These are phyloP conservation scores for Phalanger gymnotis DNA, from an alignment of 2,797 vertebrate genomes.

Conservation along the genomic window DNA sequence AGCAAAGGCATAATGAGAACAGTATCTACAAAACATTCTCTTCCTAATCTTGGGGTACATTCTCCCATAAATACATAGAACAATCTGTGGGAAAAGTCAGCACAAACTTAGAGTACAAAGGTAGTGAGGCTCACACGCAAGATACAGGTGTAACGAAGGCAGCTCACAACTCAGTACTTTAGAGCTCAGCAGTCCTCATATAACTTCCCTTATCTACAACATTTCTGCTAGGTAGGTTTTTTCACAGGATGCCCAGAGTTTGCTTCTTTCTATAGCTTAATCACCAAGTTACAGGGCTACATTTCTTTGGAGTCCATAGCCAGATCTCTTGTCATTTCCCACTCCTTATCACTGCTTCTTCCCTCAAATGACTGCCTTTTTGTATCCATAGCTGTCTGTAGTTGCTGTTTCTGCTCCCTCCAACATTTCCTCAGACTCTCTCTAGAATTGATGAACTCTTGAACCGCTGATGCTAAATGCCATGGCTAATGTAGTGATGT, in stretches of 20 bases:
- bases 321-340: background rate
- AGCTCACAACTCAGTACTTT: background rate
- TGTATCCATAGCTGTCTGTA: background rate
- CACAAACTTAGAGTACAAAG: background rate
- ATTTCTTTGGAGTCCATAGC: background rate
- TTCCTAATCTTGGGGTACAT: background rate
- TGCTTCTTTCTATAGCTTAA: background rate
- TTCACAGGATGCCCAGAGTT: background rate
- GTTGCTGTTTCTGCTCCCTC: background rate
- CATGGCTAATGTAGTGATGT: background rate
- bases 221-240: background rate
- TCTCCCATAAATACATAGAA: background rate
- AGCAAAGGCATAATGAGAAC: background rate
- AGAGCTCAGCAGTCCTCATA: background rate
- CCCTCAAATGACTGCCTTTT: background rate
- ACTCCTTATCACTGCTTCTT: background rate
- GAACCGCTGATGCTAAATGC: background rate
- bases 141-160: background rate
- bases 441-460: background rate
- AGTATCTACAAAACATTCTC: background rate
- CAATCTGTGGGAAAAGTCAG: background rate
- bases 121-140: background rate
- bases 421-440: background rate
- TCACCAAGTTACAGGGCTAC: background rate
- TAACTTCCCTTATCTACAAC: background rate